Conservation (phyloP, 2,888 invertebrate species). For the Conops quadrifasciatus region DNA sequence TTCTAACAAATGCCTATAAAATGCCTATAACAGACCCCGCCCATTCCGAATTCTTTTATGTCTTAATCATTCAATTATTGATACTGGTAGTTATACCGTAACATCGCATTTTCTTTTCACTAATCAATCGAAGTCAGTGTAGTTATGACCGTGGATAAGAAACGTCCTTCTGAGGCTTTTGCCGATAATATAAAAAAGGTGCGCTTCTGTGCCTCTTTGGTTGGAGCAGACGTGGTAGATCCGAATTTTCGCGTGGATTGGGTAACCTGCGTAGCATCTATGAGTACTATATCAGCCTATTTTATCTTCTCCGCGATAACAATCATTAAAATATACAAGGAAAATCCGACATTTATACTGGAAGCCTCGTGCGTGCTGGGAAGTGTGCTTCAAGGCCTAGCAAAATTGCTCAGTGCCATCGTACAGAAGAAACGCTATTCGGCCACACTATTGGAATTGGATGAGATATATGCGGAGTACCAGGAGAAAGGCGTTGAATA, state of each 20-base stretch:
- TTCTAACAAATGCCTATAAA: too few species aligned
- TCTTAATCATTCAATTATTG: too few species aligned
- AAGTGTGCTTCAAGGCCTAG: conserved; percentile 45
- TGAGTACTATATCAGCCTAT: conserved; percentile 37
- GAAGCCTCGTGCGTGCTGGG: conserved; percentile 46
- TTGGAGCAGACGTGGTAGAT: conserved; percentile 44
- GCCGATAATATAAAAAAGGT: conserved; percentile 31
- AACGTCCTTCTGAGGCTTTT: conserved; percentile 36
- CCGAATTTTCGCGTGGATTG: conserved; percentile 43
- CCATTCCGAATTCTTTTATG: too few species aligned
- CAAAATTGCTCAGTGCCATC: conserved; percentile 44
- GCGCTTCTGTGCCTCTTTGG: conserved; percentile 36
- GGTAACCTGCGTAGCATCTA: conserved; percentile 34
- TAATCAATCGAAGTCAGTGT: too few species aligned
- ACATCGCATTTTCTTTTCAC: too few species aligned
- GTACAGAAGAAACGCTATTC: conserved; percentile 19
- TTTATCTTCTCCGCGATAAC: conserved; percentile 40
- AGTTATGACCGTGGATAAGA: neutral
- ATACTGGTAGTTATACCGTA: too few species aligned
- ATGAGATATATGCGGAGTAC: conserved; percentile 41
- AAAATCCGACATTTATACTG: conserved; percentile 44
- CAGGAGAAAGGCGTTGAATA: conserved; percentile 41
- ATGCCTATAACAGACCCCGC: too few species aligned
- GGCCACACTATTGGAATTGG: conserved; percentile 28
- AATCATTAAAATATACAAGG: conserved; percentile 36